These are phyloP conservation scores for Zingel zingel DNA, from an alignment of 2,113 vertebrate genomes.

Conservation along the genomic window DNA sequence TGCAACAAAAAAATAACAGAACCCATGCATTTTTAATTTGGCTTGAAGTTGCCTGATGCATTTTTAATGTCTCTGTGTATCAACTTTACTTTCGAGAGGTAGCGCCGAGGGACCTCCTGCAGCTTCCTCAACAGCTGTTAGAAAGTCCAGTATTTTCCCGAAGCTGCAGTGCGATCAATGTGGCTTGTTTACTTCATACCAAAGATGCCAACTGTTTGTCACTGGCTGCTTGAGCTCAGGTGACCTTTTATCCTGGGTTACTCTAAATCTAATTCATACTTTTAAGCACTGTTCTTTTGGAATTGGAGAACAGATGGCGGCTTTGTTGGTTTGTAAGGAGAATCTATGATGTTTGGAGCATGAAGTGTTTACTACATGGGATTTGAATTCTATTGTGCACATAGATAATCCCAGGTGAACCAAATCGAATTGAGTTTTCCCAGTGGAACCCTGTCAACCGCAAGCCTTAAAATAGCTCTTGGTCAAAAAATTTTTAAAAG, in stretches of 20 bases:
- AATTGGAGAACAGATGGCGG: not conserved
- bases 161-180: not conserved
- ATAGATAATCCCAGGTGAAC: not conserved
- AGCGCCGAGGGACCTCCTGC: constrained; percentile 12
- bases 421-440: not conserved
- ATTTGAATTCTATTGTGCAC: not conserved
- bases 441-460: not conserved
- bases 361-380: not conserved
- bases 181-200: not conserved
- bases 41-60: constrained; percentile 63
- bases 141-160: not conserved
- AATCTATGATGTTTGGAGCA: not conserved
- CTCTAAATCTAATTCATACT: not conserved
- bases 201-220: not conserved
- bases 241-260: not conserved
- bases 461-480: not conserved
- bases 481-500: not conserved
- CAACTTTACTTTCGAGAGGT: constrained; percentile 3
- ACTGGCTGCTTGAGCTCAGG: not conserved
- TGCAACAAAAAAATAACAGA: not conserved
- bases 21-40: constrained; percentile 67
- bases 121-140: constrained; percentile 6
- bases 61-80: constrained; percentile 61
- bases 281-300: not conserved
- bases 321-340: too few species aligned